Base-by-base conservation (phyloP, 2,797 vertebrate genomes). In the Enteromius viviparus region DNA sequence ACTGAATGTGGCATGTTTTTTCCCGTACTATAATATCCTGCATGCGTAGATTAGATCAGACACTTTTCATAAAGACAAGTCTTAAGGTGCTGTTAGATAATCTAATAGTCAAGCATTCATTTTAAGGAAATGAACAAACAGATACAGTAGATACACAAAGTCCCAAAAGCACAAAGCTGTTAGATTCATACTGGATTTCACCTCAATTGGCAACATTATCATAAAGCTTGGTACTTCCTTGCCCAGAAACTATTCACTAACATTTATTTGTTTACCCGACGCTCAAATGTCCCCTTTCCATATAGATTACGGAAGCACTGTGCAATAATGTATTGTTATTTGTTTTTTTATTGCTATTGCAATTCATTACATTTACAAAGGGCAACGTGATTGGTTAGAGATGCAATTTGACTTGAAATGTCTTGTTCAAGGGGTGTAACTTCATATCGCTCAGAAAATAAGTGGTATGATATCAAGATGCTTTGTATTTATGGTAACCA, bases 351-450 rank as follows among this genome's bases (percentile, higher is more conserved):
- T 23, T 51, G 47, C 70, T 72, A 51, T 12, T 53, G 71, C 29
- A 53, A 34, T 74, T 53, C 21, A n/a, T 75, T 55, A 34, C 47
- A 14, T 74, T 74, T 53, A n/a, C 10, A 74, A 74, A n/a, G 32
- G 37, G 51, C 21, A 55, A 37, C 32, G 21, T 51, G 29, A 74
- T 74, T 5, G 19, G 47, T 53, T 74, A 53, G 70, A 74, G 26
- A 74, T 34, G 47, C 29, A 6, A 53, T 53, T 49, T 49, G 45
- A 15, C 47, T 32, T 11, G 9, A 74, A 53, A 53, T n/a, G 70
- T 53, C 45, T 62, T 29, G 60, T 55, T 55, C 23, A 49, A 71
- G 15, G 23, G 8, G 34, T 45, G 11, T 23, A 4, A 23, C 5
- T 23, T 69, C n/a, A 69, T 45, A 62, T 62, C 3, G 8, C 17